These are phyloP conservation scores for Drosophila neutralis DNA, from an alignment of 2,888 invertebrate genomes.

Conservation along the genomic window DNA sequence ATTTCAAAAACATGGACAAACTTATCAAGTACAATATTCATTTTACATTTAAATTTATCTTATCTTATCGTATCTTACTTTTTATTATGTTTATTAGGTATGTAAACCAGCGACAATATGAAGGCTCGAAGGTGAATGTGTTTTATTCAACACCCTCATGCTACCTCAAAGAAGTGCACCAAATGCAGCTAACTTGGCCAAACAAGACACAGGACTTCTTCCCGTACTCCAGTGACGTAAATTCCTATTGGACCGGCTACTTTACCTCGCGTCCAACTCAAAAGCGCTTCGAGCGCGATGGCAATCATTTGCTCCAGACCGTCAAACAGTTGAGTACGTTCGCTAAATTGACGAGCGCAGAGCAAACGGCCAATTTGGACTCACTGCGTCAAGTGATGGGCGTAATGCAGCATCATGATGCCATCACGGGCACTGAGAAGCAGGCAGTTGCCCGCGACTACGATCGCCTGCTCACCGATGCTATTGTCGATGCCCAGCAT, in stretches of 20 bases:
- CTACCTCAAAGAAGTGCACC: constrained; percentile 90
- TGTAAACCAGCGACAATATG: constrained; percentile 80
- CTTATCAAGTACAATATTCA: constrained; percentile 89
- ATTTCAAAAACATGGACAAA: constrained; percentile 95
- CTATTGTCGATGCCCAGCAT: constrained; percentile 87
- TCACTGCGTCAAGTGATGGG: constrained; percentile 86
- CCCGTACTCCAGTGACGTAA: constrained; percentile 93
- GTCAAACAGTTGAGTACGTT: constrained; percentile 91
- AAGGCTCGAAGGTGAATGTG: constrained; percentile 89
- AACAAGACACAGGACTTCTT: constrained; percentile 95
- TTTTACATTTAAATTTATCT: not conserved
- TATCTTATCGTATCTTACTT: not conserved
- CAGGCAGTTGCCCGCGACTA: constrained; percentile 95
- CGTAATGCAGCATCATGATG: constrained; percentile 95
- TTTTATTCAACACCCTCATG: constrained; percentile 95
- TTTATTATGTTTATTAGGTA: constrained; percentile 66
- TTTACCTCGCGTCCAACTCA: constrained; percentile 93
- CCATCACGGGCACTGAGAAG: constrained; percentile 94
- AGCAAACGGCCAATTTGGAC: constrained; percentile 58
- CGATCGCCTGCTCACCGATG: constrained; percentile 89
- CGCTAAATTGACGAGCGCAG: constrained; percentile 84
- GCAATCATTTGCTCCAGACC: constrained; percentile 90
- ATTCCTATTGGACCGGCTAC: constrained; percentile 97
- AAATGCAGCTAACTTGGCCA: constrained; percentile 86
- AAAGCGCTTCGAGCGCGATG: constrained; percentile 91